Evolutionary conservation across 1,140 invertebrate genomes (phyloP), one percentile per base, ranked within the genome.

Genomic region (Pseudoatta argentina): DNA sequence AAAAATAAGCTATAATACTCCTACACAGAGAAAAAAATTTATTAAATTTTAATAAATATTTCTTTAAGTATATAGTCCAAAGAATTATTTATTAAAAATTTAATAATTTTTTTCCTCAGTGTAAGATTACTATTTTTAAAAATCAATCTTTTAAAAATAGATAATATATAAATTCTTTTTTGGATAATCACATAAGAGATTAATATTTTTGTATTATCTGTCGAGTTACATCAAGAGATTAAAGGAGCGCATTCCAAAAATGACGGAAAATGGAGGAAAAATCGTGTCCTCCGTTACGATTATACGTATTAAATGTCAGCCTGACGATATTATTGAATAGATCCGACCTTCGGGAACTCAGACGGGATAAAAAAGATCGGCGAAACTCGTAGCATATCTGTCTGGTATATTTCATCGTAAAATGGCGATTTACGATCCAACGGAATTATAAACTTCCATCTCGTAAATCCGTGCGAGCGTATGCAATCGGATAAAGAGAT

Each of bases 401-500:
- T n/a, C 44, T 75, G 79, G 14, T 75, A 48, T 69, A 83, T 75
- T 39, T 57, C 61, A 14, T 86, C 85, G 67, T 81, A 81, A 87
- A 88, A 72, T 59, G 75, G n/a, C 27, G 67, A 88, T 79, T 87
- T 87, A 88, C 51, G 57, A 44, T 16, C 34, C 53, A n/a, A n/a
- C 8, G 73, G 67, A 79, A 67, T 78, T 78, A 87, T 88, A 72
- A 88, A 87, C 39, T 24, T 63, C 8, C 44, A 75, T 83, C 79
- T 83, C 69, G 44, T 63, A 83, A 75, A 83, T 83, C 44, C 57
- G 55, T 6, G 7, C 27, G 51, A 71, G 12, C 53, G 30, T 44
- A 21, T 51, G 34, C 6, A 27, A 55, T 66, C 73, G 75, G 30
- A 63, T 69, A 73, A 81, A 27, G 21, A 51, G 48, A 75, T 75